Base-by-base conservation (phyloP, 1,140 invertebrate species). In the Lordiphosa collinella region DNA sequence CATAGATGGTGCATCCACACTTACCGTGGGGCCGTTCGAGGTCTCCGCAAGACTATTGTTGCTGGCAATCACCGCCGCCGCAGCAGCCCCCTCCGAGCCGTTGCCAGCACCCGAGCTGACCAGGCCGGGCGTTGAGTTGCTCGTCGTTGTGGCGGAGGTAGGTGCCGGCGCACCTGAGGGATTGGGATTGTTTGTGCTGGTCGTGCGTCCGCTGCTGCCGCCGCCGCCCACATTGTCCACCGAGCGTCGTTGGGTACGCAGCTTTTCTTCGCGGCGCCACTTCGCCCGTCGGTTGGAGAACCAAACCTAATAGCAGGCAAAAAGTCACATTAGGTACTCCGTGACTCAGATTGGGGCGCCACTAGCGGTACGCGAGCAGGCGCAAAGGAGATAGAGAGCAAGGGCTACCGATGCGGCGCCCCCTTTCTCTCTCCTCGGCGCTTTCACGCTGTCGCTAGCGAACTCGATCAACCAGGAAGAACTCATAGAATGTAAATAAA, bases 261-360 rank as follows among this genome's bases (percentile, higher is more conserved):
- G 91, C 91, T 99, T 99, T 90, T 99, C 98, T 90, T 99, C 98
- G 35, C 98, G 93, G 64, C 98, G 92, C 97, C 97, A 99, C 92
- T 99, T 99, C 52, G 98, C 98, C 59, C 98, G 92, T 51, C 98
- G 93, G 91, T 99, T 99, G 58, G 96, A 98, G 92, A 99, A 99
- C 98, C 98, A 99, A 46, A 99, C 97, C 95, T 98, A 90, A 64
- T 47, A 34, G 22, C 14, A 40, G 34, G 12, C 12, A 52, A 44
- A 44, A 25, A 13, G 13, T 11, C 11, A 25, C 22, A 12, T 44
- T 44, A 4, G 13, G 29, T 13, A 44, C 29, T 44, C 11, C 7
- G 11, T 14, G 11, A 13, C n/a, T 12, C n/a, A 29, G 25, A 29
- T 43, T 25, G 12, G 25, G 6, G 41, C 29, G 14, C 3, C 31